Evolutionary conservation across 2,888 invertebrate genomes (phyloP), one percentile per base, ranked within the genome.

Genomic region (Monopis laevigella): DNA sequence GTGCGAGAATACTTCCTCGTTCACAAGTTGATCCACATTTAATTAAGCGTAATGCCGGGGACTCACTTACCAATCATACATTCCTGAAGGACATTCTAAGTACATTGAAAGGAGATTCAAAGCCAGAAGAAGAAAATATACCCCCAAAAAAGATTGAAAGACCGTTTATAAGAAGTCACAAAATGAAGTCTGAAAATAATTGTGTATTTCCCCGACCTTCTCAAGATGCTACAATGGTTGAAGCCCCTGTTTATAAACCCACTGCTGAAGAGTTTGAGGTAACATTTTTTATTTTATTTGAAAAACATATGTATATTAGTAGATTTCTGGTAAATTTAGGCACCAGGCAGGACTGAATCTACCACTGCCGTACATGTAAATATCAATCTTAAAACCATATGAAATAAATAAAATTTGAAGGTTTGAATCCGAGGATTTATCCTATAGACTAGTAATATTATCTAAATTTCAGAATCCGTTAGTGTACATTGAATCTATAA

Each of bases 401-500:
- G n/a, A n/a, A n/a, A n/a, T n/a, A n/a, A n/a, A n/a, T n/a, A n/a
- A n/a, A n/a, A n/a, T n/a, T n/a, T n/a, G n/a, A n/a, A n/a, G n/a
- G n/a, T n/a, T n/a, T n/a, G n/a, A n/a, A n/a, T n/a, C n/a, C n/a
- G n/a, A n/a, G n/a, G n/a, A n/a, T 6, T 8, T 5, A n/a, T 6
- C 7, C 5, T 29, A n/a, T 5, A 10, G 5, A 29, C 10, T 10
- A 29, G 11, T 29, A 19, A 7, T 6, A 26, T 39, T 24, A n/a
- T n/a, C n/a, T n/a, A n/a, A n/a, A n/a, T 49, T 45, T 6, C 82
- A 87, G 61, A 94, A 96, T 77, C 96, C 96, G 0, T 69, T 96
- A 3, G 86, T 87, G 45, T 96, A 91, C 54, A 91, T 95, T 43
- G 90, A 92, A 45, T 86, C 88, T 45, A 92, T 96, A 21, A 83